A percentile compares a stretch with the other conserved stretches of the same genome.
Evolutionary conservation across 2,797 vertebrate species (phyloP).

Genomic region (Aphelocoma californica): DNA sequence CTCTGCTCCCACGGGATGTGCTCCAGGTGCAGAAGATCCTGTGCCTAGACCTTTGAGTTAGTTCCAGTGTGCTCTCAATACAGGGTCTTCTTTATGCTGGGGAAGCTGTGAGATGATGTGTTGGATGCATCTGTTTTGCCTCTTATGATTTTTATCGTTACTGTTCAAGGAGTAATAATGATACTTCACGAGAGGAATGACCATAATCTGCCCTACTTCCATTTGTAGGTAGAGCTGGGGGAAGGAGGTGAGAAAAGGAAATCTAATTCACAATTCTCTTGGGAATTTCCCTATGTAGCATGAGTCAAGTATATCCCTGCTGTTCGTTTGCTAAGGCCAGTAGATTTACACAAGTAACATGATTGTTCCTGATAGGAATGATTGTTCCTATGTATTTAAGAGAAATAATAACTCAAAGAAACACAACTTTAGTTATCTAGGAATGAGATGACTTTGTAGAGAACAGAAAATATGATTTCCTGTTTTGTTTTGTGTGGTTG

Average conservation of each 20-base stretch:
- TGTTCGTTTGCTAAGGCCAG: background rate
- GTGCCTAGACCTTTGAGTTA: background rate
- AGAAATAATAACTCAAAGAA: conserved; percentile 23
- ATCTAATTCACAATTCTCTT: conserved; percentile 6
- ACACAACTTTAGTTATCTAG: conserved; percentile 1
- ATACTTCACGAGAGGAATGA: conserved; percentile 6
- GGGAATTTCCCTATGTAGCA: conserved; percentile 13
- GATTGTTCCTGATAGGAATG: background rate
- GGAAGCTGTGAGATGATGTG: background rate
- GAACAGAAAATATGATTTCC: conserved; percentile 55
- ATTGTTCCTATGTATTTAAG: conserved; percentile 21
- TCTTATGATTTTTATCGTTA: background rate
- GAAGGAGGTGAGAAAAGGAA: conserved; percentile 44
- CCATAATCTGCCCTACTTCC: background rate
- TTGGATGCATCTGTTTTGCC: background rate
- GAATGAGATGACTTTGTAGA: conserved; percentile 39
- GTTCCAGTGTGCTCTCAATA: background rate
- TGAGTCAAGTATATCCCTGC: conserved; percentile 24
- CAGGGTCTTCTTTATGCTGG: background rate
- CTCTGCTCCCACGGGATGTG: background rate
- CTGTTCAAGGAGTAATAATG: background rate
- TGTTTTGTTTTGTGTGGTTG: conserved; percentile 47
- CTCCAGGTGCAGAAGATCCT: background rate
- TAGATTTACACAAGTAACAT: background rate
- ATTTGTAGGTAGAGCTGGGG: background rate